Percentiles rank a stretch among this genome's conserved stretches.
Conservation (phyloP, 2,797 vertebrate species). For the Amazona ochrocephala region DNA sequence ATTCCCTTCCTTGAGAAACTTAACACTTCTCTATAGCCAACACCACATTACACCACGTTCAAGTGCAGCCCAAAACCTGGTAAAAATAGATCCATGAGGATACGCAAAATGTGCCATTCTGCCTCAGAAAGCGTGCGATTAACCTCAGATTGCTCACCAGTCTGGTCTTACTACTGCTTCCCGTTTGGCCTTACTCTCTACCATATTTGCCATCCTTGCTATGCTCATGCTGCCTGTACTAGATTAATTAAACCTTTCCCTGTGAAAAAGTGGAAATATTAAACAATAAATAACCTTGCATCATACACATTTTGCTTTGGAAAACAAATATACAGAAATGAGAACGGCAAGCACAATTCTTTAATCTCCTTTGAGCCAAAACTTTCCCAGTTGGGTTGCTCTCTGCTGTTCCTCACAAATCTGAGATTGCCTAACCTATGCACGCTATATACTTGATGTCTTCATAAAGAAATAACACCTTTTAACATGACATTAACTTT, state of each 20-base stretch:
- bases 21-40: background rate
- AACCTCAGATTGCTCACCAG: background rate
- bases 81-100: background rate
- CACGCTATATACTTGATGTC: background rate
- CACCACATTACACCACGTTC: background rate
- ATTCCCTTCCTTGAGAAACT: background rate
- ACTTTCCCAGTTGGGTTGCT: background rate
- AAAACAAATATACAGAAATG: background rate
- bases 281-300: background rate
- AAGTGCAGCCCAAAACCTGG: background rate
- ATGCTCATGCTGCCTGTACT: fast-evolving
- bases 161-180: background rate
- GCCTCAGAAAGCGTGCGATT: background rate
- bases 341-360: background rate
- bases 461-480: background rate
- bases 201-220: background rate
- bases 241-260: background rate
- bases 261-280: background rate
- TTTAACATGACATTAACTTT: background rate
- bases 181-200: background rate
- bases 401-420: background rate
- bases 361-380: background rate
- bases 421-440: background rate
- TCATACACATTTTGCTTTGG: background rate
- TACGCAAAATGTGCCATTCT: background rate